Evolutionary conservation across 2,888 invertebrate species (phyloP).

Genomic region (Lasioglossum lativentre): DNA sequence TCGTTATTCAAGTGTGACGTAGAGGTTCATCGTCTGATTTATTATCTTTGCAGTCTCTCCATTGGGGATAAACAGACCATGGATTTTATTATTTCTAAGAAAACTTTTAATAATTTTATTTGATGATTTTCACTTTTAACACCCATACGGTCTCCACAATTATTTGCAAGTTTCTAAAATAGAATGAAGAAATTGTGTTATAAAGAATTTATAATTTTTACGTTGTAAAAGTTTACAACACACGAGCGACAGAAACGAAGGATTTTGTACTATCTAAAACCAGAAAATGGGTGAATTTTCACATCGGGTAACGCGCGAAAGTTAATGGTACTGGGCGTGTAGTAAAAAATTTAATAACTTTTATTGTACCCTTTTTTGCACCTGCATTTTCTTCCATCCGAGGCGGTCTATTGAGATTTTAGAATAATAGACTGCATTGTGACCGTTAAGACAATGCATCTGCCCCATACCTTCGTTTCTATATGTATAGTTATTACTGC

Average conservation of each 20-base stretch:
- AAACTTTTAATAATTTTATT: too few species aligned
- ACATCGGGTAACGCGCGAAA: neutral
- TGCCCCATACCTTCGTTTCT: neutral
- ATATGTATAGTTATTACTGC: neutral
- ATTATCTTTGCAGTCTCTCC: neutral
- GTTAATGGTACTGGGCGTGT: neutral
- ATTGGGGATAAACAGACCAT: too few species aligned
- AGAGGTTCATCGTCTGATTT: neutral
- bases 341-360: neutral
- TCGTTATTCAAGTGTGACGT: neutral
- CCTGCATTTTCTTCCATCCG: neutral
- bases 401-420: neutral
- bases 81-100: neutral
- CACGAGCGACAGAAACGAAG: neutral
- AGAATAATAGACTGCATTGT: neutral
- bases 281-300: neutral
- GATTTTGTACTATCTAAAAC: neutral
- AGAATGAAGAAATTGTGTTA: neutral
- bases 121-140: neutral
- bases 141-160: neutral
- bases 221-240: neutral
- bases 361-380: neutral
- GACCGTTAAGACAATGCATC: neutral
- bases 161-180: neutral
- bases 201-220: neutral